Evolutionary conservation across 2,797 vertebrate species (phyloP).

Genomic region (Austrolebias charrua): DNA sequence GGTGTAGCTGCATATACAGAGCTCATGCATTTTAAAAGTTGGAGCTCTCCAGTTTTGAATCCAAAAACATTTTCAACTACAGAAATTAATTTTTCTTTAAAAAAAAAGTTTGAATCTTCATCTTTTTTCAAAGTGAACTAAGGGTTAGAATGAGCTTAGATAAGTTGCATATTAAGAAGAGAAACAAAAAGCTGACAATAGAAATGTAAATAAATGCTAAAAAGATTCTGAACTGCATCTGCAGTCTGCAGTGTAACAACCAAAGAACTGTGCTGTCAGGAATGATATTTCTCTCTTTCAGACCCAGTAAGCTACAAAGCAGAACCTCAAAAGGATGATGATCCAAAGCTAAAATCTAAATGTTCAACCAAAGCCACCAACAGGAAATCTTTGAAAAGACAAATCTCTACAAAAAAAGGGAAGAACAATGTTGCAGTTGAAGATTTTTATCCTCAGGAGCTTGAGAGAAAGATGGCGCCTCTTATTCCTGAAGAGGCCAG

Average conservation of each 20-base stretch:
- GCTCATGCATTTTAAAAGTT: too few species aligned
- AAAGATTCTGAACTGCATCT: not conserved
- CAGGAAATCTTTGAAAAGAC: constrained; percentile 51
- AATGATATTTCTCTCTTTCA: constrained; percentile 31
- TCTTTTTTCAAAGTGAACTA: too few species aligned
- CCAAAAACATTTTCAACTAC: too few species aligned
- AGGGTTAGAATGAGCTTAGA: too few species aligned
- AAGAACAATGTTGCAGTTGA: constrained; percentile 21
- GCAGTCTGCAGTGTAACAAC: not conserved
- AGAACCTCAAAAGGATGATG: constrained; percentile 49
- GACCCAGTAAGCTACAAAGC: constrained; percentile 37
- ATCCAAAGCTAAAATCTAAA: constrained; percentile 43
- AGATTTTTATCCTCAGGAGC: constrained; percentile 18
- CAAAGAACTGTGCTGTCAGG: not conserved
- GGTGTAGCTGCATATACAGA: too few species aligned
- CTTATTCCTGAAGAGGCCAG: not conserved
- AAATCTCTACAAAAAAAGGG: constrained; percentile 50
- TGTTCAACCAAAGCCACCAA: constrained; percentile 36
- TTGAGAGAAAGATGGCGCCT: constrained; percentile 21
- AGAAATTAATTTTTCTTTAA: too few species aligned
- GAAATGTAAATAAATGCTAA: not conserved
- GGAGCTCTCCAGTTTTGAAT: too few species aligned
- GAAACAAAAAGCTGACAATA: not conserved
- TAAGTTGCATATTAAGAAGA: not conserved
- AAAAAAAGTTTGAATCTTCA: too few species aligned